phyloP scores from a whole-genome alignment of 1,140 invertebrate genomes.

The Euborellia annulipes region DNA sequence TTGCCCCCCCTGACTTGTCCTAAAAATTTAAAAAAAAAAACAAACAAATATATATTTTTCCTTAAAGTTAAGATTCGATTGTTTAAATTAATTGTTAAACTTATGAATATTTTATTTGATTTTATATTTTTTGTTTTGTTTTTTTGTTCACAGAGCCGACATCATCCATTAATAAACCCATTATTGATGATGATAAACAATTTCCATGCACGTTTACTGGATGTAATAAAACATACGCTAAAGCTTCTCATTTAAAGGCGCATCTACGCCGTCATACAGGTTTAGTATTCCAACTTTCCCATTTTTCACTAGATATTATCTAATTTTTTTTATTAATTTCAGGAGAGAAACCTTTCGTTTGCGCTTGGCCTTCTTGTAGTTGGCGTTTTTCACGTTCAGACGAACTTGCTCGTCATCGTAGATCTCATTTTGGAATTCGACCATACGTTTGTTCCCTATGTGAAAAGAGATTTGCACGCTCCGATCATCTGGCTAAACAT shows the following conservation, averaged over 20 bases:
- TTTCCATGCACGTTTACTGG: conserved; percentile 34
- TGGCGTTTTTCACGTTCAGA: conserved; percentile 92
- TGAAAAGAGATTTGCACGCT: conserved; percentile 70
- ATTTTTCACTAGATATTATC: too few species aligned
- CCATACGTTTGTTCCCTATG: conserved; percentile 75
- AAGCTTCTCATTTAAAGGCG: conserved; percentile 86
- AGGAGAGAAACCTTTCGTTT: conserved; percentile 20
- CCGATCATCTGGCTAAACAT: conserved; percentile 82
- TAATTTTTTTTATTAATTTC: too few species aligned
- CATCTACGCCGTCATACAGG: conserved; percentile 85
- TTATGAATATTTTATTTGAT: too few species aligned
- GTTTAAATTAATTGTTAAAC: too few species aligned
- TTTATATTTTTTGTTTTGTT: too few species aligned
- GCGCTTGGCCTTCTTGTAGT: conserved; percentile 73
- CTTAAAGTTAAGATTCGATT: too few species aligned
- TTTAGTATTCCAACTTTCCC: too few species aligned
- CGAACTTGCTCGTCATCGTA: conserved; percentile 67
- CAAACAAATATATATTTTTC: too few species aligned
- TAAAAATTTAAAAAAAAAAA: too few species aligned
- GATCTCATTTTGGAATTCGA: conserved; percentile 70
- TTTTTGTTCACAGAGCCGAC: conserved; percentile 16
- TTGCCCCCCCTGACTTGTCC: too few species aligned
- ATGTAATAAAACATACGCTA: conserved; percentile 62
- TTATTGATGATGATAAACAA: conserved; percentile 28
- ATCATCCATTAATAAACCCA: not conserved